A percentile compares a stretch with the other conserved stretches of the same genome.
phyloP scores from a whole-genome alignment of 2,113 vertebrate species.

The Nannospalax galili region DNA sequence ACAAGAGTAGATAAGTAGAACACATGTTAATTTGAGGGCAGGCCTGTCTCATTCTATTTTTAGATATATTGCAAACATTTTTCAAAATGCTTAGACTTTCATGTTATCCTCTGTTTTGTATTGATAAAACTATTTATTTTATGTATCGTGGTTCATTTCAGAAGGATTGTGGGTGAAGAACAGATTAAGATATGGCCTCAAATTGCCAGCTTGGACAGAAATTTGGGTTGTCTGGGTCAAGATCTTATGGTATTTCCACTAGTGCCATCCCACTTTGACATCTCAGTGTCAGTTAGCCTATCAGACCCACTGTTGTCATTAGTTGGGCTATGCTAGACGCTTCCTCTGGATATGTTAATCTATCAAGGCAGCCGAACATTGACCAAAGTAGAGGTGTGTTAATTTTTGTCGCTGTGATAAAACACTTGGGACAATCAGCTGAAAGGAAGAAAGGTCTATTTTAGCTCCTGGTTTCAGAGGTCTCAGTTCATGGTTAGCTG shows the following conservation, averaged over 20 bases:
- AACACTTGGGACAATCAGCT: neutral
- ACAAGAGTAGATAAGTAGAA: neutral
- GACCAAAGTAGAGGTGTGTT: neutral
- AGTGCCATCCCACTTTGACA: neutral
- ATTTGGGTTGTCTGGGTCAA: neutral
- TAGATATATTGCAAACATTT: neutral
- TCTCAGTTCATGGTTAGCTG: neutral
- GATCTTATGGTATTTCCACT: neutral
- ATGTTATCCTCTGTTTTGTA: neutral
- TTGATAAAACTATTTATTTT: neutral
- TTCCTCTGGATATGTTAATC: neutral
- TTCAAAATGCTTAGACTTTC: neutral
- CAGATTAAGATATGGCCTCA: neutral
- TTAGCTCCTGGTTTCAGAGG: neutral
- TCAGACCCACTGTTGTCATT: neutral
- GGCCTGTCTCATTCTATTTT: neutral
- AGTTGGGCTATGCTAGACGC: neutral
- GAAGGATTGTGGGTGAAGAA: neutral
- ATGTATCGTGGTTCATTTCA: neutral
- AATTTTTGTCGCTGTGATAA: neutral
- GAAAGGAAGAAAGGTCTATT: neutral
- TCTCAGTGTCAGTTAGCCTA: neutral
- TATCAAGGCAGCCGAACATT: neutral
- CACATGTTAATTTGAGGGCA: neutral
- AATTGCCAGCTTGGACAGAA: neutral